Conservation (phyloP, 1,140 invertebrate species). For the Leptinotarsa lineolata region DNA sequence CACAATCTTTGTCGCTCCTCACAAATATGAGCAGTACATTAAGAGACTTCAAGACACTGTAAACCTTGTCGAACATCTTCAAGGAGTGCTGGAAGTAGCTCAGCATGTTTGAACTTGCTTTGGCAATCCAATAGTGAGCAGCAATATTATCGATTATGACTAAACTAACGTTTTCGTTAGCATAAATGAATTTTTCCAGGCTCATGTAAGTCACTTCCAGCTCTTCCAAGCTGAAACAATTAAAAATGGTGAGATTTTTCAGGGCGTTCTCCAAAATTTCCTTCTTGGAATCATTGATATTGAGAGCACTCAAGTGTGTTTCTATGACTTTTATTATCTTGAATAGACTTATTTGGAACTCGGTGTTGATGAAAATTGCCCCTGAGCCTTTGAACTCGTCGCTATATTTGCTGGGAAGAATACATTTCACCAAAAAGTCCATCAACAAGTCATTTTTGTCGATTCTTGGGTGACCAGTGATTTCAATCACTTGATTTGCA, state of each 20-base stretch:
- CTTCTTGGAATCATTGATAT: constrained; percentile 24
- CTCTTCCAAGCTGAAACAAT: constrained; percentile 35
- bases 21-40: constrained; percentile 35
- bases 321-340: constrained; percentile 42
- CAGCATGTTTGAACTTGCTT: constrained; percentile 23
- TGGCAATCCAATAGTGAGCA: constrained; percentile 31
- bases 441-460: constrained; percentile 34
- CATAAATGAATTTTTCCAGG: constrained; percentile 35
- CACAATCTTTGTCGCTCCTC: neutral
- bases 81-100: constrained; percentile 32
- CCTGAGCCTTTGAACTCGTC: constrained; percentile 33
- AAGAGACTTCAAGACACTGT: constrained; percentile 29
- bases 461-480: constrained; percentile 21
- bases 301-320: constrained; percentile 25
- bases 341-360: constrained; percentile 39
- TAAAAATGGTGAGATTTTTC: constrained; percentile 34
- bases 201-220: constrained; percentile 35
- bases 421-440: constrained; percentile 36
- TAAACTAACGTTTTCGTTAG: constrained; percentile 28
- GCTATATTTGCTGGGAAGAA: constrained; percentile 30
- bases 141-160: constrained; percentile 33
- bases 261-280: constrained; percentile 28
- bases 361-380: constrained; percentile 34
- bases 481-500: constrained; percentile 35
- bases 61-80: constrained; percentile 28